A percentile compares a stretch with the other conserved stretches of the same genome.
Conservation (phyloP, 2,888 invertebrate species). For the Leptopilina syphax region DNA sequence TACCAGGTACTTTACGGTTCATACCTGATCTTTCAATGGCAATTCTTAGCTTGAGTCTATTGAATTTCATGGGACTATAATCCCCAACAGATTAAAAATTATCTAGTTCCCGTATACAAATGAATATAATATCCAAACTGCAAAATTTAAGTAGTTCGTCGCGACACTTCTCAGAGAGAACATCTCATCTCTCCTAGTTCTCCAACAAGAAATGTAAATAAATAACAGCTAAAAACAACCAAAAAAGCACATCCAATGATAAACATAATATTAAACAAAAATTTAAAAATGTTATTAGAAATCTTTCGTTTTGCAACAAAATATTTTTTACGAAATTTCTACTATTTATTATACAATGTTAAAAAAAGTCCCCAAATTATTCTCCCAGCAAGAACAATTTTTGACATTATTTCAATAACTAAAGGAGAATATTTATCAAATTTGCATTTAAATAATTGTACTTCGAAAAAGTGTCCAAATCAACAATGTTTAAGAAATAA, state of each 20-base stretch:
- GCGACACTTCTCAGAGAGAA: not conserved
- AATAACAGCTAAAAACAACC: not conserved
- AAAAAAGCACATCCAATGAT: not conserved
- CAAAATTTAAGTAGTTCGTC: constrained; percentile 25
- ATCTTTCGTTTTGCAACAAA: constrained; percentile 5
- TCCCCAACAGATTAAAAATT: constrained; percentile 11
- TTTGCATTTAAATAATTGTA: constrained; percentile 12
- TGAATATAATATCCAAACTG: constrained; percentile 2
- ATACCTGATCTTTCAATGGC: not conserved
- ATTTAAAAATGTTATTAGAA: not conserved
- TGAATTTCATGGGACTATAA: not conserved
- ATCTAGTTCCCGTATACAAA: not conserved
- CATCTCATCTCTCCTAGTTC: not conserved
- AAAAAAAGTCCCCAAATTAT: not conserved
- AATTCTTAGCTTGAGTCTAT: not conserved
- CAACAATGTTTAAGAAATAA: not conserved
- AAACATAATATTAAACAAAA: not conserved
- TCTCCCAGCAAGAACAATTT: not conserved
- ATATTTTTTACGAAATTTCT: not conserved
- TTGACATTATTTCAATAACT: constrained; percentile 1
- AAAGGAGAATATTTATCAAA: too few relatives aligned
- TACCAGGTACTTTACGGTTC: not conserved
- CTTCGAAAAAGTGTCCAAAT: not conserved
- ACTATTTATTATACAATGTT: not conserved
- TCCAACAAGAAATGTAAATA: not conserved